Evolutionary conservation across 2,888 invertebrate genomes (phyloP).

Genomic region (Hypomecis atomaria): DNA sequence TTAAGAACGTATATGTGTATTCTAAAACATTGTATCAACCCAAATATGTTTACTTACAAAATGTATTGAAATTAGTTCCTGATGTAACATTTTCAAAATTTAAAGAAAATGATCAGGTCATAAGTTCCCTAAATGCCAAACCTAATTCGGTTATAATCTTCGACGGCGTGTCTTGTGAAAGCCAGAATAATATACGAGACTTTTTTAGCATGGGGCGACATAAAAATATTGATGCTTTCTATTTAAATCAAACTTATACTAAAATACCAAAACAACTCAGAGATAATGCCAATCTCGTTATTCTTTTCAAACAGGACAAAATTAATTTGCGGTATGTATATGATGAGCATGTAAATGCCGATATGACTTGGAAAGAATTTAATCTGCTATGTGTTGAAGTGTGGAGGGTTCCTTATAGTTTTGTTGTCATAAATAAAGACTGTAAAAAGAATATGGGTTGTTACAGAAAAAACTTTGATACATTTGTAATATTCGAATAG

Average conservation of each 20-base stretch:
- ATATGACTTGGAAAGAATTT: conserved; percentile 44
- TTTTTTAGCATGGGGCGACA: conserved; percentile 35
- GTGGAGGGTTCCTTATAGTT: conserved; percentile 17
- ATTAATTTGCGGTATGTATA: conserved; percentile 49
- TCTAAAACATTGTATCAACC: too few relatives aligned
- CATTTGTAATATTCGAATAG: conserved; percentile 11
- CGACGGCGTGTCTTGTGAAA: conserved; percentile 39
- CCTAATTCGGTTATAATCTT: conserved; percentile 35
- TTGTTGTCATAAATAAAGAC: conserved; percentile 29
- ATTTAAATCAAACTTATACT: conserved; percentile 47
- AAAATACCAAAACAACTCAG: conserved; percentile 49
- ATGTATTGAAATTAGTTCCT: conserved; percentile 16
- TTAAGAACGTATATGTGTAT: conserved; percentile 33
- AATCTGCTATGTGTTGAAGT: conserved; percentile 18
- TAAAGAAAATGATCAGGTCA: conserved; percentile 15
- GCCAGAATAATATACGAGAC: conserved; percentile 29
- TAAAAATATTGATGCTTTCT: conserved; percentile 42
- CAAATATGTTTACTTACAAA: conserved; percentile 18
- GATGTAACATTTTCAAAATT: conserved; percentile 8
- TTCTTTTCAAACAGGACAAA: conserved; percentile 51
- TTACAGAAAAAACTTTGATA: conserved; percentile 30
- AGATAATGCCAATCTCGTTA: conserved; percentile 33
- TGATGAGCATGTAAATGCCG: conserved; percentile 46
- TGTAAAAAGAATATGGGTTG: conserved; percentile 22
- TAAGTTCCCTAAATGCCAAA: conserved; percentile 34